Evolutionary conservation across 2,888 invertebrate genomes (phyloP), one percentile per base, ranked within the genome.

Genomic region (Acleris holmiana): DNA sequence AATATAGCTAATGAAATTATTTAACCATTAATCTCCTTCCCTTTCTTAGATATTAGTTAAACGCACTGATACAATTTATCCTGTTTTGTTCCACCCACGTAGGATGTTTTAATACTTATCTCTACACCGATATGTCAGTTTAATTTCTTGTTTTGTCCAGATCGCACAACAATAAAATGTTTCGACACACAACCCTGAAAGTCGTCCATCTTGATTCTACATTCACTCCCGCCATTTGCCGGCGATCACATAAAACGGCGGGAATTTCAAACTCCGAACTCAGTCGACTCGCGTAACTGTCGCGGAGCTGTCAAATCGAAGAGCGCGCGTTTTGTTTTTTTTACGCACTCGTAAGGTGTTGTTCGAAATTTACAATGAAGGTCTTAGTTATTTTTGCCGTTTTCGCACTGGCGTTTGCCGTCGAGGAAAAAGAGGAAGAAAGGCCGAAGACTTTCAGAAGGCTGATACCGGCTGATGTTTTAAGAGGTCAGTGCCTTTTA

Each of bases 381-480:
- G 90, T 87, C 79, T 80, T 94, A 68, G 82, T 93, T 73, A 91
- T 89, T 68, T 79, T 93, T 76, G 87, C 93, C 75, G 81, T 93
- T 72, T 81, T 94, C 75, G 91, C 93, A 70, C 79, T 93, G 76
- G 90, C 94, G 72, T 89, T 94, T 71, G 89, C 94, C 70, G 93
- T 93, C 70, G 93, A 93, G 69, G 91, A 93, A 56, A 93, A 93
- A 73, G 90, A 89, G 68, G 93, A 93, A 48, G 93, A 94, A 7
- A 93, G 93, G 67, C 93, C 95, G 56, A 96, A 95, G 85, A 95
- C 96, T 53, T 97, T 94, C 93, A 96, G 95, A 79, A 94, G 98
- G 72, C 93, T 97, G 73, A 97, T 98, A 76, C 97, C 97, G 48
- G 98, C 98, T 76, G 98, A 98, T 88, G 97, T 97, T 46, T 94